phyloP scores from a whole-genome alignment of 2,113 vertebrate species.

The Entomyzon cyanotis region DNA sequence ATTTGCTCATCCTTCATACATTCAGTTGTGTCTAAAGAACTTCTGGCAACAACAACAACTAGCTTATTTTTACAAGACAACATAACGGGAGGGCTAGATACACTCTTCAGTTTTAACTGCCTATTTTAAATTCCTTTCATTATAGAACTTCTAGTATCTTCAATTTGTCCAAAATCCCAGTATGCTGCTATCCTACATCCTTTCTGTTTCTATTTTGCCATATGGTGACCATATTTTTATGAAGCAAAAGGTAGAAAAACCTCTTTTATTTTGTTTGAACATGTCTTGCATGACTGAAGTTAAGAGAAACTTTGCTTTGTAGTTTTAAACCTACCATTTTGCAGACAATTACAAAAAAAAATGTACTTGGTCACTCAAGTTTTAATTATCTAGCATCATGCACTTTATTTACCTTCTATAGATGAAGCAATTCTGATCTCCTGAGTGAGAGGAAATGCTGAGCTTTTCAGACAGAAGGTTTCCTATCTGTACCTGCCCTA shows the following conservation, averaged over 20 bases:
- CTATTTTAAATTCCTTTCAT: not conserved
- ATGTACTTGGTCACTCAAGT: not conserved
- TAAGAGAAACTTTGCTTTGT: not conserved
- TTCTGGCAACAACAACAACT: not conserved
- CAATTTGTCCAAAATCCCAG: not conserved
- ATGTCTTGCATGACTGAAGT: not conserved
- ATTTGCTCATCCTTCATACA: not conserved
- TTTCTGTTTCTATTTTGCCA: not conserved
- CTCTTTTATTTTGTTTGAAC: not conserved
- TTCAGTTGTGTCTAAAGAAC: not conserved
- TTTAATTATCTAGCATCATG: not conserved
- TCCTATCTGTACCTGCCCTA: not conserved
- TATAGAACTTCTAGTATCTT: not conserved
- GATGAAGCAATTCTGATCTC: not conserved
- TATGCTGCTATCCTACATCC: not conserved
- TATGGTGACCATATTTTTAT: not conserved
- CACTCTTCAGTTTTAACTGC: not conserved
- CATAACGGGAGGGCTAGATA: not conserved
- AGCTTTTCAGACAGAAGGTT: not conserved
- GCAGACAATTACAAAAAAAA: not conserved
- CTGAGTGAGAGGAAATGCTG: not conserved
- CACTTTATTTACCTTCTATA: not conserved
- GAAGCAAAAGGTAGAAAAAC: not conserved
- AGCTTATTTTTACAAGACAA: not conserved
- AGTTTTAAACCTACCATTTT: not conserved